phyloP scores from a whole-genome alignment of 1,140 invertebrate genomes.

The Drosophila bocki region DNA sequence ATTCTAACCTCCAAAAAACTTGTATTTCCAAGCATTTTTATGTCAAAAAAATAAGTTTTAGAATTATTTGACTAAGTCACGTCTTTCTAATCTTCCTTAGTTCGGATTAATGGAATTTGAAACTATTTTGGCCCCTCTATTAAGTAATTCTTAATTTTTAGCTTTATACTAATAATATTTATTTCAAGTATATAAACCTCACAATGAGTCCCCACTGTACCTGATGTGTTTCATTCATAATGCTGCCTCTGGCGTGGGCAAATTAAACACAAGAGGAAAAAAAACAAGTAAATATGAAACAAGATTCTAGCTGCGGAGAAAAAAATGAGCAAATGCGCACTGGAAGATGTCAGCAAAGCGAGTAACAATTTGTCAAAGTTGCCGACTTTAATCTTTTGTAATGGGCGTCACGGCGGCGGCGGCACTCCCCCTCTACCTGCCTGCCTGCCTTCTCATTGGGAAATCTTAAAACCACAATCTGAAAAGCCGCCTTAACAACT shows the following conservation, averaged over 20 bases:
- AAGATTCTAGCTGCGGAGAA: conserved; percentile 41
- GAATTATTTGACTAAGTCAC: too few species aligned
- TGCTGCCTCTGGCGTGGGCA: conserved; percentile 51
- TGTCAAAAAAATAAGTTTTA: too few species aligned
- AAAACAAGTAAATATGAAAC: conserved; percentile 23
- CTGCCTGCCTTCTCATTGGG: not conserved
- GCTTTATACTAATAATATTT: not conserved
- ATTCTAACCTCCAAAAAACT: too few species aligned
- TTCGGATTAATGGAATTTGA: not conserved
- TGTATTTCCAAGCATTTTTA: too few species aligned
- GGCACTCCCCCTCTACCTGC: conserved; percentile 12
- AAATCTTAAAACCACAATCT: conserved; percentile 62
- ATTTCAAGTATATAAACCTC: not conserved
- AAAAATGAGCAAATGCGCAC: conserved; percentile 60
- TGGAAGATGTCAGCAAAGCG: conserved; percentile 72
- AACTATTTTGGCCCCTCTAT: not conserved
- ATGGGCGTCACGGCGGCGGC: conserved; percentile 24
- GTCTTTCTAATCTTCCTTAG: too few species aligned
- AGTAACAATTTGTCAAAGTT: conserved; percentile 80
- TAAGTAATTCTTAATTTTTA: not conserved
- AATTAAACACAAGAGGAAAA: conserved; percentile 35
- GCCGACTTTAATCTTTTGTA: conserved; percentile 51
- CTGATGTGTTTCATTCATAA: conserved; percentile 49
- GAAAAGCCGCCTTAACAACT: conserved; percentile 59
- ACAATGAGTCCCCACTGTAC: not conserved